Percentiles rank a stretch among this genome's conserved stretches.
Conservation (phyloP, 2,113 vertebrate species). For the Tringa solitaria region DNA sequence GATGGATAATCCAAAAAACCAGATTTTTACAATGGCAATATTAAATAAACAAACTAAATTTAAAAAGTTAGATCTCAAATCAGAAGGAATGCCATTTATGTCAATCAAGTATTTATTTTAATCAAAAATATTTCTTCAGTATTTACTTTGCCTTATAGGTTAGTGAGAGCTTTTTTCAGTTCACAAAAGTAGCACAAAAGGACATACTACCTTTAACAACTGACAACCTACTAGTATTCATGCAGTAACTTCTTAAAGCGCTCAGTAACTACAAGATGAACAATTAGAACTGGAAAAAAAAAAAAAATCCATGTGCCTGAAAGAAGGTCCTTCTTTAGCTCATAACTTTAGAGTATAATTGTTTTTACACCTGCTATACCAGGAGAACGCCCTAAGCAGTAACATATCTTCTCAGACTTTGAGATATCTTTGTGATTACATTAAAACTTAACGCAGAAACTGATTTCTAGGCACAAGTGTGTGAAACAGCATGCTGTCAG, state of each 20-base stretch:
- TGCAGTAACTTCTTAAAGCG: not conserved
- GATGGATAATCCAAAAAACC: not conserved
- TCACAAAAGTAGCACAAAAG: not conserved
- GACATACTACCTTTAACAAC: not conserved
- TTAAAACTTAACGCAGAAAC: not conserved
- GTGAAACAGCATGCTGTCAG: not conserved
- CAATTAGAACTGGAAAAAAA: not conserved
- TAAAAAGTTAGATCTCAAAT: not conserved
- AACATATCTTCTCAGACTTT: not conserved
- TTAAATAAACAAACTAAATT: not conserved
- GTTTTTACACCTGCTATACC: not conserved
- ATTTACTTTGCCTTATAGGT: not conserved
- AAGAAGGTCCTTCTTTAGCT: not conserved
- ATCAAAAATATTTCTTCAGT: not conserved
- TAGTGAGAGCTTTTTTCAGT: not conserved
- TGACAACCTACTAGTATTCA: not conserved
- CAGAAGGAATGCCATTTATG: not conserved
- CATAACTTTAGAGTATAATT: not conserved
- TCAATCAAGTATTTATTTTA: not conserved
- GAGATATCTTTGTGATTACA: not conserved
- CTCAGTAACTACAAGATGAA: not conserved
- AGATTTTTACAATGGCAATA: not conserved
- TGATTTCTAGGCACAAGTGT: not conserved
- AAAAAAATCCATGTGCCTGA: not conserved
- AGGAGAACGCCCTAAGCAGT: not conserved